Percentiles rank a stretch among this genome's conserved stretches.
Evolutionary conservation across 53 echinoderm and acorn worm species (phyloP).

Genomic region (Luidia sarsii): DNA sequence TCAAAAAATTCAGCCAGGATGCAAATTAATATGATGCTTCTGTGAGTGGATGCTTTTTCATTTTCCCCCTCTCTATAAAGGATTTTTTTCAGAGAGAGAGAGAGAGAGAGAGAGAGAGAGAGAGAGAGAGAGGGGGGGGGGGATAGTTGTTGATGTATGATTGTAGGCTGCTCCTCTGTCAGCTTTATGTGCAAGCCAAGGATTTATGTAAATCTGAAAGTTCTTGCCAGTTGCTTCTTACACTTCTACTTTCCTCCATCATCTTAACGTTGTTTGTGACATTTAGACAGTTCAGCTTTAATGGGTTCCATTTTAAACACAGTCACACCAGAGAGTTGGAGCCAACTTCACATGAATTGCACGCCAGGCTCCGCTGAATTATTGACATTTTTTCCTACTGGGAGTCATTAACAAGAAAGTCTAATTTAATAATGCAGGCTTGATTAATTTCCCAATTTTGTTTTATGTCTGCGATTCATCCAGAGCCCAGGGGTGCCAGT

Average conservation of each 20-base stretch:
- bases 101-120: no score
- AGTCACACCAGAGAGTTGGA: neutral
- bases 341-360: neutral
- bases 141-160: no score
- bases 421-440: slow-evolving; percentile 8
- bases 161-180: no score
- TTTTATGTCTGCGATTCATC: slow-evolving; percentile 2
- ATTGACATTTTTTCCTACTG: neutral
- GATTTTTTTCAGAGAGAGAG: no score
- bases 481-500: neutral
- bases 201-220: no score
- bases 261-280: no score
- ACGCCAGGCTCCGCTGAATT: neutral
- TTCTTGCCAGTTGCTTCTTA: neutral
- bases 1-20: slow-evolving; percentile 31
- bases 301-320: no score
- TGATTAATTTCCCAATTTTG: slow-evolving; percentile 10
- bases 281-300: no score
- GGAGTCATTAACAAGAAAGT: slow-evolving; percentile 13
- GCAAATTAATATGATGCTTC: slow-evolving; percentile 27
- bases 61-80: neutral
- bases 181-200: no score
- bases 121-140: no score
- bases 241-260: no score
- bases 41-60: slow-evolving; percentile 5